Conservation (phyloP, 1,140 invertebrate genomes). For the Ceratoteleas bidentatus region DNA sequence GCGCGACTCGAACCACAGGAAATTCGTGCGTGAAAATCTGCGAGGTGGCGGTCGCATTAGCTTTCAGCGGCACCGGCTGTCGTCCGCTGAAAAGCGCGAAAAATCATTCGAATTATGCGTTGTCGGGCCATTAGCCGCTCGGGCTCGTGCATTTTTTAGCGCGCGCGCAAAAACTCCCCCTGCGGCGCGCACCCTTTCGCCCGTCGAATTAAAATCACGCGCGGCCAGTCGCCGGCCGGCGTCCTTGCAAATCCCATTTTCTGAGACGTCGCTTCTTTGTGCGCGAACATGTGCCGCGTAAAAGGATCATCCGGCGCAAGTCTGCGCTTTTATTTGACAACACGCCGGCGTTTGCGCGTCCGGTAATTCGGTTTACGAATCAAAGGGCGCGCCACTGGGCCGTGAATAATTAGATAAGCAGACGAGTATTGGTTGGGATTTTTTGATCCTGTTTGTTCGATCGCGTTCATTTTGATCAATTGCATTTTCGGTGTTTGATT, state of each 20-base stretch:
- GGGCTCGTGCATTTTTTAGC: slow-evolving; percentile 72
- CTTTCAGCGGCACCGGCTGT: slow-evolving; percentile 71
- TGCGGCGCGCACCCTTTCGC: slow-evolving; percentile 8
- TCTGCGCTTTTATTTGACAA: slow-evolving; percentile 55
- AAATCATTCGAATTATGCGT: slow-evolving; percentile 76
- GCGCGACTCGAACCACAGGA: slow-evolving; percentile 15
- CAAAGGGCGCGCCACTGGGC: slow-evolving; percentile 29
- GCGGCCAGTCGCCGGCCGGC: slow-evolving; percentile 18
- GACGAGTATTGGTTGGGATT: slow-evolving; percentile 37
- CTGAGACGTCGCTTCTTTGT: slow-evolving; percentile 56
- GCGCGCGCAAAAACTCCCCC: slow-evolving; percentile 43
- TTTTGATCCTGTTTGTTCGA: slow-evolving; percentile 44
- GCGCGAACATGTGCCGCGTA: slow-evolving; percentile 41
- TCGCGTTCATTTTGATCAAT: slow-evolving; percentile 38
- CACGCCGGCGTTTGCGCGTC: slow-evolving; percentile 26
- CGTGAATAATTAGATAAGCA: slow-evolving; percentile 58
- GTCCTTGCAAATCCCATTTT: slow-evolving; percentile 55
- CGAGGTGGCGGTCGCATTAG: slow-evolving; percentile 68
- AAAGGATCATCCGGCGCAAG: slow-evolving; percentile 42
- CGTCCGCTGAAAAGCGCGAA: slow-evolving; percentile 60
- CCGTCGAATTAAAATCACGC: slow-evolving; percentile 45
- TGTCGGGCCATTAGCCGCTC: slow-evolving; percentile 70
- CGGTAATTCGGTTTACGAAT: slow-evolving; percentile 43
- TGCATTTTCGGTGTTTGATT: slow-evolving; percentile 39
- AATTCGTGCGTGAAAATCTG: slow-evolving; percentile 58